Base-by-base conservation (phyloP, 2,113 vertebrate species). In the Vanacampus margaritifer region DNA sequence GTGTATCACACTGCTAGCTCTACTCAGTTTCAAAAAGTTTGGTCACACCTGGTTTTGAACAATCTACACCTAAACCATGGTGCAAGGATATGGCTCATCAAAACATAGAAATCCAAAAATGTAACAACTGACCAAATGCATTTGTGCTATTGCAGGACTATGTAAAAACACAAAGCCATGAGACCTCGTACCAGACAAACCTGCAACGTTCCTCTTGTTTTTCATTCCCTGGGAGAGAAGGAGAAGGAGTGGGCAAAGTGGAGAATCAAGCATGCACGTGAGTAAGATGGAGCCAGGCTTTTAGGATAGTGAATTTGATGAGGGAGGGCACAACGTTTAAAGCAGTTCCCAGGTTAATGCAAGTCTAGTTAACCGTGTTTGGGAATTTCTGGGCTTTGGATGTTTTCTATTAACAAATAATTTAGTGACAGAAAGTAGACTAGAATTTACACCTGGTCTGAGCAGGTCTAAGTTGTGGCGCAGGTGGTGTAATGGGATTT, bases 181-280 rank as follows among this genome's bases (percentile, higher is more conserved):
- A 92, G 88, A 89, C 88, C 80, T 91, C 79, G 91, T 92, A 94
- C 91, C 91, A 94, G 94, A 96, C 95, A 97, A 96, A 94, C 91
- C 94, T 95, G 93, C 92, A 91, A 80, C 92, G 91, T 92, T 90
- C 80, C 80, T 72, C 67, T 90, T 75, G 68, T 64, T 81, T 83
- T 83, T 74, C 67, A 83, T 87, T 86, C 74, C 78, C 74, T 75
- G 45, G 65, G 37, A 75, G 64, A 83, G 64, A 70, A 54, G 57
- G 73, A 69, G 56, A 70, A 0, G 69, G 72, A 71, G 67, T 13
- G 87, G 86, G 89, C 51, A 16, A 61, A 24, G 57, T 71, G 2
- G 62, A 90, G 92, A 92, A 92, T 92, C 92, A 93, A 89, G 92
- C 93, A 93, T 90, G 94, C 94, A 90, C 83, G 97, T 98, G 85